These are phyloP conservation scores for Athrips mouffetella DNA, from an alignment of 2,888 invertebrate genomes.

Conservation along the genomic window DNA sequence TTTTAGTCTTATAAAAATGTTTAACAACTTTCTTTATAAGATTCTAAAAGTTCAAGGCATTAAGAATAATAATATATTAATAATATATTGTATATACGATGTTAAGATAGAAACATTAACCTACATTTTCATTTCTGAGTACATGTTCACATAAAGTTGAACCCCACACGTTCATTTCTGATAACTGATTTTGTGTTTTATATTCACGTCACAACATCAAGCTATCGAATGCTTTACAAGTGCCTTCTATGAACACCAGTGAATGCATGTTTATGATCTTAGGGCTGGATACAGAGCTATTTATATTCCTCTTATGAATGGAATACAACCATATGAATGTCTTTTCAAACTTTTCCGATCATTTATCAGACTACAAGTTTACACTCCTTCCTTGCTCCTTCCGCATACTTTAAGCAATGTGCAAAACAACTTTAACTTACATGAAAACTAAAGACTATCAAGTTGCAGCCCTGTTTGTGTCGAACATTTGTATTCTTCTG, in stretches of 20 bases:
- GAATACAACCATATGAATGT: conserved; percentile 2
- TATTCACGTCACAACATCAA: conserved; percentile 9
- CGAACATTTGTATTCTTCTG: not conserved
- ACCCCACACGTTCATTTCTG: conserved; percentile 13
- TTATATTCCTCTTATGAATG: not conserved
- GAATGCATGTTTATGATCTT: not conserved
- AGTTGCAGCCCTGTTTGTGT: not conserved
- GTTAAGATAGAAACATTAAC: conserved; percentile 26
- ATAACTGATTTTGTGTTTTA: conserved; percentile 15
- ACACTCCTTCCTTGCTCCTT: not conserved
- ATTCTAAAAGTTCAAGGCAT: not conserved
- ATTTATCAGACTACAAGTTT: not conserved
- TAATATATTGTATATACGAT: conserved; percentile 10
- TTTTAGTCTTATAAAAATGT: not conserved
- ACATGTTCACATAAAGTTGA: conserved; percentile 11
- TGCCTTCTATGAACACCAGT: conserved; percentile 13
- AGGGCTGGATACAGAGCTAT: conserved; percentile 4
- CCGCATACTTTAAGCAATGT: not conserved
- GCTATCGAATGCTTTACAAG: conserved; percentile 13
- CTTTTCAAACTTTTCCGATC: not conserved
- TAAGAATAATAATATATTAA: no score
- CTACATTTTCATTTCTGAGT: conserved; percentile 4
- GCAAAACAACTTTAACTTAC: not conserved
- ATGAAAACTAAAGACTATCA: conserved; percentile 6
- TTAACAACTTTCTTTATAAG: not conserved